Percentiles rank a stretch among this genome's conserved stretches.
Evolutionary conservation across 23 tunicate species (phyloP).

Genomic region (Diplosoma virens): DNA sequence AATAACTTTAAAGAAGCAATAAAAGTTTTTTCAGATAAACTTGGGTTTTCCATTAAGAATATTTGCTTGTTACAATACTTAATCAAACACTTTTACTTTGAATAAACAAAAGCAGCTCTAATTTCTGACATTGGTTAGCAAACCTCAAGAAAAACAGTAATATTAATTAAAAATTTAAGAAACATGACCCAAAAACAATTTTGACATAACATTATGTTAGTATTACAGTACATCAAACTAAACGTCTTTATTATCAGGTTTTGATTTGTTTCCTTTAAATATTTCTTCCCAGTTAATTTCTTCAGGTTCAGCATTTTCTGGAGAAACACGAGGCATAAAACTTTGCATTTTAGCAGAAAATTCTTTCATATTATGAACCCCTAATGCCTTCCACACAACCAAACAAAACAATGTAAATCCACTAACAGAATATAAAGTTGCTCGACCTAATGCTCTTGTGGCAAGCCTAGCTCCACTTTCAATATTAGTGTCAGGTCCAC

Average conservation of each 20-base stretch:
- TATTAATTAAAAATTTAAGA: no score
- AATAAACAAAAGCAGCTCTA: no score
- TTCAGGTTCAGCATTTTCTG: slow-evolving; percentile 53
- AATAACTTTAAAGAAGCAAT: neutral
- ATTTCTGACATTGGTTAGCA: no score
- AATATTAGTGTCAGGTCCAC: neutral
- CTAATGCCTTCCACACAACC: slow-evolving; percentile 72
- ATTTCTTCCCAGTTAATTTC: slow-evolving; percentile 87
- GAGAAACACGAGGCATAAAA: slow-evolving; percentile 63
- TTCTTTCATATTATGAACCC: slow-evolving; percentile 69
- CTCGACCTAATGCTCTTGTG: slow-evolving; percentile 74
- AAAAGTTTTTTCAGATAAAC: neutral
- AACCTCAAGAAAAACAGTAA: no score
- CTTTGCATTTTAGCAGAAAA: slow-evolving; percentile 76
- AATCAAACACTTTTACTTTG: no score
- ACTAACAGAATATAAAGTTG: slow-evolving; percentile 79
- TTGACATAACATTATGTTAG: no score
- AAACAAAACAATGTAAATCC: slow-evolving; percentile 89
- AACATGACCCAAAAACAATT: no score
- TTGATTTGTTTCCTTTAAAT: slow-evolving; percentile 39
- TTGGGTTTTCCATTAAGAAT: no score
- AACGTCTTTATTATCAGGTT: neutral
- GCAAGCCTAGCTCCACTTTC: slow-evolving; percentile 85
- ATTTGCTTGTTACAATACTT: no score
- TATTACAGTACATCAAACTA: no score